Evolutionary conservation across 2,797 vertebrate species (phyloP).

Genomic region (Peromyscus attwateri): DNA sequence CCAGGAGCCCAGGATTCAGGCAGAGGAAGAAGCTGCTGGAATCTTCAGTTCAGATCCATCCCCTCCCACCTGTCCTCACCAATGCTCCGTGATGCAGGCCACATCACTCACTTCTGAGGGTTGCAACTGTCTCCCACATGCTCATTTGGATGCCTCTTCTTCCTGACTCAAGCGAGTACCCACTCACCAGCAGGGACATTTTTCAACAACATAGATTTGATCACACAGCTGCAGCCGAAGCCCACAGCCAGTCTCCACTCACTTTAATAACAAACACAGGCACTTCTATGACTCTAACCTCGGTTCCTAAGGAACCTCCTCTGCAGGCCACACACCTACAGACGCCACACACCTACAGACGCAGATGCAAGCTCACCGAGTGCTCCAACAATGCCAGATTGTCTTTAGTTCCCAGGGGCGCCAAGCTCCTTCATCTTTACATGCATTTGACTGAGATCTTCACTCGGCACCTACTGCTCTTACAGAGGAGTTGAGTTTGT

Average conservation of each 20-base stretch:
- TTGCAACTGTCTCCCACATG: background rate
- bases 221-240: background rate
- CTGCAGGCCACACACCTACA: background rate
- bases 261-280: background rate
- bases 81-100: background rate
- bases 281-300: background rate
- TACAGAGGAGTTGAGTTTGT: background rate
- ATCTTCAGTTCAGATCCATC: background rate
- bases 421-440: background rate
- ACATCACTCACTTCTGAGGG: background rate
- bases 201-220: background rate
- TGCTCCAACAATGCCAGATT: background rate
- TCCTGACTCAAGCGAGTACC: background rate
- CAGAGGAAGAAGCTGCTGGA: constrained; percentile 19
- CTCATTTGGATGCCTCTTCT: background rate
- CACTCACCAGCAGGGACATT: background rate
- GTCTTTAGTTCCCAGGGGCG: background rate
- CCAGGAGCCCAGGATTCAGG: background rate
- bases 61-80: background rate
- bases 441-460: background rate
- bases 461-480: background rate
- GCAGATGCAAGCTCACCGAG: background rate
- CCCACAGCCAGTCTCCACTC: background rate
- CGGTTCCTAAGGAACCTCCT: background rate
- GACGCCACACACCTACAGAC: background rate